Conservation (phyloP, 1,140 invertebrate genomes). For the Diprion similis region DNA sequence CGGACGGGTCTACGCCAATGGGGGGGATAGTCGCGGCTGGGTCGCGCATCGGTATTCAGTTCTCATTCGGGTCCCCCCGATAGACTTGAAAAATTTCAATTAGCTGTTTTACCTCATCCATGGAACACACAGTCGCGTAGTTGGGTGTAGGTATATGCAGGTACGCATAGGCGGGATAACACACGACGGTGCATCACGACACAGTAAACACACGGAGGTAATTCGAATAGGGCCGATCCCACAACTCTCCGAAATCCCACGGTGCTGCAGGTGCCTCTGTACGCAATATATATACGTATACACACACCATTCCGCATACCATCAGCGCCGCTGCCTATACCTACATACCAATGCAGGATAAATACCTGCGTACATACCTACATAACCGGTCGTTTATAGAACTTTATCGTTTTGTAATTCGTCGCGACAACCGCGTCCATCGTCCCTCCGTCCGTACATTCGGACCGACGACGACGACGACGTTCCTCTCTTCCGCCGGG, state of each 20-base stretch:
- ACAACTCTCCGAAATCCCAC: slow-evolving; percentile 7
- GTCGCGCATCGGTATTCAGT: slow-evolving; percentile 46
- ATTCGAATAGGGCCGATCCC: slow-evolving; percentile 3
- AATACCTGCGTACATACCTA: too few species aligned
- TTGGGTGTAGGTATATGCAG: not conserved
- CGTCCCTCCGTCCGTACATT: not conserved
- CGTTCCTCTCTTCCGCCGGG: too few species aligned
- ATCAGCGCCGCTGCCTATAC: too few species aligned
- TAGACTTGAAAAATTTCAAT: slow-evolving; percentile 1
- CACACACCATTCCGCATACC: too few species aligned
- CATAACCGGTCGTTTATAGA: not conserved
- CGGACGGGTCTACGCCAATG: not conserved
- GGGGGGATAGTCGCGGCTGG: too few species aligned
- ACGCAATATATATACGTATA: not conserved
- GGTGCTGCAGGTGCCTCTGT: not conserved
- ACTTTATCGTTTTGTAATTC: slow-evolving; percentile 6
- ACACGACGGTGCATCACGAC: too few species aligned
- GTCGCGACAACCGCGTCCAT: not conserved
- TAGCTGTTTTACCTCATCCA: not conserved
- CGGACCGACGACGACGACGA: too few species aligned
- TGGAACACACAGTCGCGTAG: not conserved
- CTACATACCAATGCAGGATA: too few species aligned
- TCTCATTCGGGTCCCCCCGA: slow-evolving; percentile 13
- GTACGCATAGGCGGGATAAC: too few species aligned
- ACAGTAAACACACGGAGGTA: not conserved